Evolutionary conservation across 1,140 invertebrate species (phyloP).

Genomic region (Danaus melanippus): DNA sequence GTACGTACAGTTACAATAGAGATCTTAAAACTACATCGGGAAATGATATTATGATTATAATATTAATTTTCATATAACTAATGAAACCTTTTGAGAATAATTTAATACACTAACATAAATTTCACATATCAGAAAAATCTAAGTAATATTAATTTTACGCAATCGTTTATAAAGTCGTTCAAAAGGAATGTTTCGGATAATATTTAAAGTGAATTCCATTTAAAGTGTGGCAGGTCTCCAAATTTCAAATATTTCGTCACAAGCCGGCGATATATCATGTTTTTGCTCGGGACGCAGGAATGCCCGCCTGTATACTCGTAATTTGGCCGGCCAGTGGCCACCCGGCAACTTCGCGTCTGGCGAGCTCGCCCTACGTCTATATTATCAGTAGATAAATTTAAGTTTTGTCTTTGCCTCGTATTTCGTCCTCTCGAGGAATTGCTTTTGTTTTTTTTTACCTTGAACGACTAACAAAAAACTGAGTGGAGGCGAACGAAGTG

Average conservation of each 20-base stretch:
- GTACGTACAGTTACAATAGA: too few relatives aligned
- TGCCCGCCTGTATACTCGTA: slow-evolving; percentile 67
- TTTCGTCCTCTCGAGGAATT: slow-evolving; percentile 67
- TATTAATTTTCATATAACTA: too few relatives aligned
- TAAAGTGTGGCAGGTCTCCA: slow-evolving; percentile 62
- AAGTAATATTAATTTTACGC: slow-evolving; percentile 17
- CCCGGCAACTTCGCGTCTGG: slow-evolving; percentile 59
- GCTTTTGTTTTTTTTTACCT: slow-evolving; percentile 59
- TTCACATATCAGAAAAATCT: too few relatives aligned
- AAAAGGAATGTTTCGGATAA: slow-evolving; percentile 53
- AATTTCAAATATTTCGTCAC: slow-evolving; percentile 70
- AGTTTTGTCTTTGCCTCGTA: slow-evolving; percentile 71
- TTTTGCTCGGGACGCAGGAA: slow-evolving; percentile 60
- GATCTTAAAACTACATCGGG: too few relatives aligned
- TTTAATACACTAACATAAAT: too few relatives aligned
- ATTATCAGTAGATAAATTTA: slow-evolving; percentile 72
- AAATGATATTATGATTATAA: too few relatives aligned
- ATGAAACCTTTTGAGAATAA: too few relatives aligned
- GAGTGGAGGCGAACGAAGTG: slow-evolving; percentile 68
- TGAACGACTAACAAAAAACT: slow-evolving; percentile 66
- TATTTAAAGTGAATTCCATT: slow-evolving; percentile 64
- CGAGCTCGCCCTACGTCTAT: slow-evolving; percentile 66
- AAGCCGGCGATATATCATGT: slow-evolving; percentile 68
- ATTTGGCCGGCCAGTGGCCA: slow-evolving; percentile 68
- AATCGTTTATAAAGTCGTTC: slow-evolving; percentile 52